phyloP scores from a whole-genome alignment of 1,140 invertebrate genomes.

The Ridgeia piscesae region DNA sequence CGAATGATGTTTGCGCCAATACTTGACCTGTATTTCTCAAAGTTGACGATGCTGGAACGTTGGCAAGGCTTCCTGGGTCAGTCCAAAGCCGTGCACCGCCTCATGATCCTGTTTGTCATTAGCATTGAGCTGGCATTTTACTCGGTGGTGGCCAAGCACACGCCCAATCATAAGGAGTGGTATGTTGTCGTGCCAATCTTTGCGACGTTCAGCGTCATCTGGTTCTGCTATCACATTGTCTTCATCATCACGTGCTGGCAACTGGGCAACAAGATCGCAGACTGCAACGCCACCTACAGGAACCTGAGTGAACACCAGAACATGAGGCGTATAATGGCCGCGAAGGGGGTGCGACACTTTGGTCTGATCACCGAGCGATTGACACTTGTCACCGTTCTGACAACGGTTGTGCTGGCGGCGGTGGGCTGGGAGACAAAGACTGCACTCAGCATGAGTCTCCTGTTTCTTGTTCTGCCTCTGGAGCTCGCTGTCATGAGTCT shows the following conservation, averaged over 20 bases:
- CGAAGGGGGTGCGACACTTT: constrained; percentile 54
- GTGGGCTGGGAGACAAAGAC: constrained; percentile 52
- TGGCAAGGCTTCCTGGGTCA: constrained; percentile 45
- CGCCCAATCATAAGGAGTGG: constrained; percentile 53
- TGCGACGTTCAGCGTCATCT: constrained; percentile 41
- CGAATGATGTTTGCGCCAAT: constrained; percentile 46
- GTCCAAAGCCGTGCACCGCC: constrained; percentile 38
- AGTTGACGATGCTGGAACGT: constrained; percentile 46
- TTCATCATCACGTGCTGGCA: constrained; percentile 50
- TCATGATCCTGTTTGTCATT: constrained; percentile 39
- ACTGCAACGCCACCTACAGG: constrained; percentile 44
- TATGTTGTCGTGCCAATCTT: constrained; percentile 52
- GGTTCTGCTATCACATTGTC: constrained; percentile 49
- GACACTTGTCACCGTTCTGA: constrained; percentile 43
- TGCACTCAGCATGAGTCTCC: constrained; percentile 44
- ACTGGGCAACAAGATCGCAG: constrained; percentile 50
- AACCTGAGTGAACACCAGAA: constrained; percentile 41
- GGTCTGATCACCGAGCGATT: constrained; percentile 50
- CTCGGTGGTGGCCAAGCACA: constrained; percentile 38
- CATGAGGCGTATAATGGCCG: constrained; percentile 50
- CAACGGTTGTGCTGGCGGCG: constrained; percentile 42
- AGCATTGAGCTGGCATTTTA: constrained; percentile 40
- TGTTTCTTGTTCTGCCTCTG: constrained; percentile 45
- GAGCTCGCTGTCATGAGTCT: constrained; percentile 49
- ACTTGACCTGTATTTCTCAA: constrained; percentile 48